Base-by-base conservation (phyloP, 2,113 vertebrate species). In the Pluvianellus socialis region DNA sequence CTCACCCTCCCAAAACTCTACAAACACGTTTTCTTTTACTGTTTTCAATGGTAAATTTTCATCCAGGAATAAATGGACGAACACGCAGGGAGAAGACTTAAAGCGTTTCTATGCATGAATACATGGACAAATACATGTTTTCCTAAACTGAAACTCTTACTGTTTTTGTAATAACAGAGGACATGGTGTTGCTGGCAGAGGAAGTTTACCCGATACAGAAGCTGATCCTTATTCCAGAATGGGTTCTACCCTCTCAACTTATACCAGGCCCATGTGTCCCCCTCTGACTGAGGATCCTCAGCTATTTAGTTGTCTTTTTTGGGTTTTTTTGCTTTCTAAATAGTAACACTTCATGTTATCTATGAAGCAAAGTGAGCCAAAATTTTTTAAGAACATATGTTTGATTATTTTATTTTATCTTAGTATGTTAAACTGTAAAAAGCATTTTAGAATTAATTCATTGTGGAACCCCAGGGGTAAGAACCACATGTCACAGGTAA, bases 401-500 rank as follows among this genome's bases (percentile, higher is more conserved):
- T 84, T 79, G 45, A 72, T 68, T 90, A 82, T 93, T 94, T 82
- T 63, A 49, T 79, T 58, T 88, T 91, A 84, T 85, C 71, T 86
- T 66, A 62, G 53, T 27, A 27, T 73, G 80, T 96, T 89, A 91
- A 98, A 96, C 76, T 75, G 94, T 84, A 82, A 95, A 88, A 96
- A 96, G 83, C 24, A 3, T 56, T 96, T 96, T 82, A 95, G 89
- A 97, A 98, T 98, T 97, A 97, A 98, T 97, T 97, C 96, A 72
- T 95, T 92, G 92, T 95, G 91, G 83, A 94, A 40, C 84, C 96
- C 94, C 10, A 50, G 53, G 85, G 95, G 74, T 96, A 96, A 92
- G 90, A 96, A 93, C 79, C 94, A 92, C 92, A 96, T 97, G 98
- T 97, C 98, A 98, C 95, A 98, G 95, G 98, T 98, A 97, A 97